Evolutionary conservation across 2,888 invertebrate species (phyloP), one percentile per base, ranked within the genome.

Genomic region (Ypsolopha scabrella): DNA sequence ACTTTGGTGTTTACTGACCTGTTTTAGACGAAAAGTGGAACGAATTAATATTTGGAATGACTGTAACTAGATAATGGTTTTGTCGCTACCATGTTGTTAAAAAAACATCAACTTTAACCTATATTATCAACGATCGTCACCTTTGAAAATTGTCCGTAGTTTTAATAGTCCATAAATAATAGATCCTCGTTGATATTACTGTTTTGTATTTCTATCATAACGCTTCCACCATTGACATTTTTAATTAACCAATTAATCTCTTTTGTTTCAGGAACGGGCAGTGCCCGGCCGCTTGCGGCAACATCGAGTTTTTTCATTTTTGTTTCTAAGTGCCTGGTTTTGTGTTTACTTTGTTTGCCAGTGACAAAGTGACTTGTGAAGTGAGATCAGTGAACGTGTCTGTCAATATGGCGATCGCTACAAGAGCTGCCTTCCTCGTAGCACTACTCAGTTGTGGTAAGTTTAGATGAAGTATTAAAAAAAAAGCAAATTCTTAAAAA

Each of bases 281-380:
- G 60, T 62, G 75, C 76, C 78, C 83, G 70, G 83, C 82, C 85
- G 85, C 81, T 63, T 62, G 80, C 83, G 85, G 83, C 78, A 8
- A 56, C 58, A 55, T 61, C 64, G 61, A 68, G 59, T 65, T 68
- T 64, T 63, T 64, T 61, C 53, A 55, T 52, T 65, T 67, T 68
- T 65, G 59, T 52, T 58, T 58, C 62, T 10, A 8, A 56, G 64
- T 66, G 58, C 51, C 59, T 58, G 63, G 60, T 63, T 68, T 67
- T 61, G 61, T 66, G 67, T 64, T 62, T 3, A 24, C 24, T 24
- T 57, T 62, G 59, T 66, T 62, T 64, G 62, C 61, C 68, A 72
- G 70, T 75, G 66, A 61, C 64, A 66, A 69, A 72, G 76, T 78
- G 75, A 68, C 70, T 64, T 67, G 82, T 82, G 80, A 68, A 79